Conservation (phyloP, 1,140 invertebrate species). For the Brachionus asplanchnoidis region DNA sequence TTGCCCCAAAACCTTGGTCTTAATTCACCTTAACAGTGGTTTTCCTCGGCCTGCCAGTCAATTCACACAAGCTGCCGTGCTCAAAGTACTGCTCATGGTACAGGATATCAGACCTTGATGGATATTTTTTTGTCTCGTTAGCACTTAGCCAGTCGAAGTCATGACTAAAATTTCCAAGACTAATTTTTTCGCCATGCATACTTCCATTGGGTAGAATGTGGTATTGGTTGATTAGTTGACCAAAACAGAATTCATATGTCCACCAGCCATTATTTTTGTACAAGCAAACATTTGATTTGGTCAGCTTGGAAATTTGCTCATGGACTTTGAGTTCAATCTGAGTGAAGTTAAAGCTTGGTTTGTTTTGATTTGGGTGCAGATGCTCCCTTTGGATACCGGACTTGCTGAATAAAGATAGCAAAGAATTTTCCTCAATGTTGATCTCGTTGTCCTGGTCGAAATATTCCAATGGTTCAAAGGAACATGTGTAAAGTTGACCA, state of each 20-base stretch:
- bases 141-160: conserved; percentile 21
- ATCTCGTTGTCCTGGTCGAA: not conserved
- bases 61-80: conserved; percentile 3
- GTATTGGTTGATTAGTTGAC: conserved; percentile 53
- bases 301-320: not conserved
- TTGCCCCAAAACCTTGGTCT: not conserved
- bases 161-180: conserved; percentile 21
- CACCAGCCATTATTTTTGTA: conserved; percentile 49
- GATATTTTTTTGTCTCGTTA: conserved; percentile 5
- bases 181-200: not conserved
- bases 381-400: not conserved
- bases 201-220: conserved; percentile 48
- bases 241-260: conserved; percentile 56
- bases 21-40: not conserved
- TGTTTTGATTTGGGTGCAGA: not conserved
- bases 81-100: conserved; percentile 35
- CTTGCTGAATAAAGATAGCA: not conserved
- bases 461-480: not conserved
- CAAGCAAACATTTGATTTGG: not conserved
- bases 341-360: not conserved
- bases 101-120: not conserved
- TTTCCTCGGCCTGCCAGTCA: conserved; percentile 18
- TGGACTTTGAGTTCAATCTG: not conserved
- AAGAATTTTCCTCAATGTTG: not conserved
- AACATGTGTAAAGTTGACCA: not conserved